These are phyloP conservation scores for Coreoperca whiteheadi DNA, from an alignment of 2,113 vertebrate species.

Conservation along the genomic window DNA sequence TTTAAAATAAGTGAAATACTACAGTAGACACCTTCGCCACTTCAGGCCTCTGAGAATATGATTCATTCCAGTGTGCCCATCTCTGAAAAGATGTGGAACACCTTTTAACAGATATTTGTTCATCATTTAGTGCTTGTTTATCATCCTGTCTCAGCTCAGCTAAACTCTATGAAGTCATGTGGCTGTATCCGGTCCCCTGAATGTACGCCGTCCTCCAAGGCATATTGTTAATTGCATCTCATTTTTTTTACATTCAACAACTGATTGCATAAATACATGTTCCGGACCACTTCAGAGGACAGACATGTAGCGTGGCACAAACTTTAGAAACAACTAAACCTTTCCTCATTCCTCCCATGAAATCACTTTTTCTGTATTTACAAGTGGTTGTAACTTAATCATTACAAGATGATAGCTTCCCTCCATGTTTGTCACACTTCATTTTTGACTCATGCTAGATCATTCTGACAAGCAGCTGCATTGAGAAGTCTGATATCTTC, in stretches of 20 bases:
- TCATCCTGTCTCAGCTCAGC: slow-evolving; percentile 5
- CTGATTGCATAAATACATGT: slow-evolving; percentile 3
- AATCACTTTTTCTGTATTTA: slow-evolving; percentile 26
- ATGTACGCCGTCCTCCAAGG: not conserved
- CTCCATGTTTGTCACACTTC: slow-evolving; percentile 17
- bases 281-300: slow-evolving; percentile 28
- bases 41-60: not conserved
- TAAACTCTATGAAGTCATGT: slow-evolving; percentile 9
- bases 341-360: slow-evolving; percentile 24
- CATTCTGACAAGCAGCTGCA: slow-evolving; percentile 23
- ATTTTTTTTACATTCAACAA: slow-evolving; percentile 33
- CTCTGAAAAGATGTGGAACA: not conserved
- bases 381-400: slow-evolving; percentile 21
- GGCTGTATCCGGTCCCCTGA: slow-evolving; percentile 7
- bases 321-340: slow-evolving; percentile 11
- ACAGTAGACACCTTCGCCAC: not conserved
- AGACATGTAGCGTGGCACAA: not conserved
- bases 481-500: slow-evolving; percentile 15
- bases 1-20: not conserved
- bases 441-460: slow-evolving; percentile 11
- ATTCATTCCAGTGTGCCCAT: not conserved
- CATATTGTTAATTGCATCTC: slow-evolving; percentile 9
- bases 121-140: slow-evolving; percentile 24
- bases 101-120: slow-evolving; percentile 12
- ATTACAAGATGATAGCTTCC: slow-evolving; percentile 29